Percentiles rank a stretch among this genome's conserved stretches.
phyloP scores from a whole-genome alignment of 2,888 invertebrate genomes.

The Physocephala rufipes region DNA sequence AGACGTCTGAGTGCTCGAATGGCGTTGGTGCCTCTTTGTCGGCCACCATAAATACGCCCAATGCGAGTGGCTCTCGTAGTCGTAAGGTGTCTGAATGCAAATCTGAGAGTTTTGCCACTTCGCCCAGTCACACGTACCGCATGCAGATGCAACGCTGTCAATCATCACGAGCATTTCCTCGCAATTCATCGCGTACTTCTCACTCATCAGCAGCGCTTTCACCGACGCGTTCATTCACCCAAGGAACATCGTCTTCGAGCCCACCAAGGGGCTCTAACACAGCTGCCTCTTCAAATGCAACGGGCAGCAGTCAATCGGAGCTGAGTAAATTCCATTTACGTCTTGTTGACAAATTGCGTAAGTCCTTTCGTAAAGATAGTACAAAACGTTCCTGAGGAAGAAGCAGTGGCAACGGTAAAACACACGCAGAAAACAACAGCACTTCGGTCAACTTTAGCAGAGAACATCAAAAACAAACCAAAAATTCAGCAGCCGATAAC shows the following conservation, averaged over 20 bases:
- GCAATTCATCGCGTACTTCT: slow-evolving; percentile 72
- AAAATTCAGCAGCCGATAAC: slow-evolving; percentile 34
- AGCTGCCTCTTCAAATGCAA: slow-evolving; percentile 43
- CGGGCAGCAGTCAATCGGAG: slow-evolving; percentile 68
- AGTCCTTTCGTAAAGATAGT: slow-evolving; percentile 70
- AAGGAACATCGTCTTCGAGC: slow-evolving; percentile 36
- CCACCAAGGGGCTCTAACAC: slow-evolving; percentile 62
- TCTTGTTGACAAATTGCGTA: slow-evolving; percentile 76
- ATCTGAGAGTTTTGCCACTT: slow-evolving; percentile 67
- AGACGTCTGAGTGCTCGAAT: slow-evolving; percentile 77
- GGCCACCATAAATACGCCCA: slow-evolving; percentile 69
- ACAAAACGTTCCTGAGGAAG: slow-evolving; percentile 61
- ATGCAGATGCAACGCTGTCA: slow-evolving; percentile 63
- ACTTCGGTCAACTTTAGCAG: slow-evolving; percentile 36
- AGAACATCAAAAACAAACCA: slow-evolving; percentile 39
- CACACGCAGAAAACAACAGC: slow-evolving; percentile 47
- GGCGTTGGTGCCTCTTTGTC: slow-evolving; percentile 71
- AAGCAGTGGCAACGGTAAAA: slow-evolving; percentile 45
- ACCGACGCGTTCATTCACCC: slow-evolving; percentile 70
- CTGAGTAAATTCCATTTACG: slow-evolving; percentile 78
- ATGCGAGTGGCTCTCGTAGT: slow-evolving; percentile 64
- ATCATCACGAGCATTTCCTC: slow-evolving; percentile 71
- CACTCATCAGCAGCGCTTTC: slow-evolving; percentile 70
- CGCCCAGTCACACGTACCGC: slow-evolving; percentile 67
- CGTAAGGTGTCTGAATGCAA: slow-evolving; percentile 67